These are phyloP conservation scores for Dipodomys ordii DNA, from an alignment of 2,113 vertebrate genomes.

Conservation along the genomic window DNA sequence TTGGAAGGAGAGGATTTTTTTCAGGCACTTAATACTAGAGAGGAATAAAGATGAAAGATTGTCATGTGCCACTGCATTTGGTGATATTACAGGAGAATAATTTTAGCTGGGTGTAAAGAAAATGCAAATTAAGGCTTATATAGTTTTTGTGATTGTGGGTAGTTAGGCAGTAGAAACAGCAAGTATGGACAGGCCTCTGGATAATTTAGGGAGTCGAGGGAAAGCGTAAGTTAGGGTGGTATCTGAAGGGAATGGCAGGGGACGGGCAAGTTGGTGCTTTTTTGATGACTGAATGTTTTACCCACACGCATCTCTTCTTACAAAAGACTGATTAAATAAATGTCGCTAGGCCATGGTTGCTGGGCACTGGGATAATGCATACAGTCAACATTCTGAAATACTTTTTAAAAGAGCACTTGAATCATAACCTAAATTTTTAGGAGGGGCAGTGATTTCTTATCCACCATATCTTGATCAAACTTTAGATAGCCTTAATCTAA, in stretches of 20 bases:
- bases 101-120: not conserved
- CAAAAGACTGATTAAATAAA: conserved; percentile 71
- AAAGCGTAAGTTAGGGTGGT: conserved; percentile 22
- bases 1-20: not conserved
- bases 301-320: conserved; percentile 64
- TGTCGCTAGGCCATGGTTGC: conserved; percentile 70
- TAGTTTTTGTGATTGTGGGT: not conserved
- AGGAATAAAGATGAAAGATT: not conserved
- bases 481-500: conserved; percentile 82
- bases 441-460: conserved; percentile 82
- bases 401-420: conserved; percentile 79
- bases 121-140: conserved; percentile 51
- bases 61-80: not conserved
- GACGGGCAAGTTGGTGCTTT: conserved; percentile 63
- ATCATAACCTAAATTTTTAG: conserved; percentile 83
- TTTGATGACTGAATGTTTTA: conserved; percentile 68
- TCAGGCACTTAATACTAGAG: not conserved
- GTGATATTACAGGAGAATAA: not conserved
- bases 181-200: conserved; percentile 53
- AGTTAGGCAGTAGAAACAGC: conserved; percentile 1
- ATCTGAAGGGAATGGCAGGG: conserved; percentile 39
- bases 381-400: conserved; percentile 81
- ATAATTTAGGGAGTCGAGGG: conserved; percentile 22
- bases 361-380: conserved; percentile 77
- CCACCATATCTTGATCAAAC: conserved; percentile 83